These are phyloP conservation scores for Iphiclides podalirius DNA, from an alignment of 2,888 invertebrate species.

Conservation along the genomic window DNA sequence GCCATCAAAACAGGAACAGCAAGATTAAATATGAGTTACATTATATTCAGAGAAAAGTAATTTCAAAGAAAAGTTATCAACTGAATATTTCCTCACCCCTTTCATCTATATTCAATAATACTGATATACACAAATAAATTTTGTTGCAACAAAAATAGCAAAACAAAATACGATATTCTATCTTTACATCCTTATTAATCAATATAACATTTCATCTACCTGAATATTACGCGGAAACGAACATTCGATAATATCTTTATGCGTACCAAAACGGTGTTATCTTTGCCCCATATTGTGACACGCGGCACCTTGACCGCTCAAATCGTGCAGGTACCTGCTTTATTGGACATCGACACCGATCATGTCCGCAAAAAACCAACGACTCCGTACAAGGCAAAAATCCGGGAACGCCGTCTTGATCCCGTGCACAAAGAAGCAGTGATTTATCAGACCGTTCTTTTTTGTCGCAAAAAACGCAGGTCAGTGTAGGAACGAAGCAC, in stretches of 20 bases:
- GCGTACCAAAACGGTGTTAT: constrained; percentile 48
- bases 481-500: constrained; percentile 72
- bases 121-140: no score
- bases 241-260: constrained; percentile 34
- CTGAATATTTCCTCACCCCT: no score
- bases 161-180: not conserved
- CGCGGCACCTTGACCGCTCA: constrained; percentile 72
- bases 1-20: no score
- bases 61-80: no score
- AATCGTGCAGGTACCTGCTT: constrained; percentile 70
- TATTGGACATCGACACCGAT: constrained; percentile 62
- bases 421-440: constrained; percentile 65
- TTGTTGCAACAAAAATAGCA: not conserved
- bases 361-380: constrained; percentile 57
- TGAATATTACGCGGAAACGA: constrained; percentile 54
- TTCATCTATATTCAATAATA: no score
- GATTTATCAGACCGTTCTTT: constrained; percentile 74
- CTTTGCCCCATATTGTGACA: constrained; percentile 66
- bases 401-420: constrained; percentile 60
- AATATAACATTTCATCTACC: constrained; percentile 20
- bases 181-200: constrained; percentile 3
- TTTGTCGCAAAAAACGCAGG: constrained; percentile 75
- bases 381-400: constrained; percentile 55
- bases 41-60: no score
- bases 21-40: no score